These are phyloP conservation scores for Hippocampus barbouri DNA, from an alignment of 2,113 vertebrate genomes.

Conservation along the genomic window DNA sequence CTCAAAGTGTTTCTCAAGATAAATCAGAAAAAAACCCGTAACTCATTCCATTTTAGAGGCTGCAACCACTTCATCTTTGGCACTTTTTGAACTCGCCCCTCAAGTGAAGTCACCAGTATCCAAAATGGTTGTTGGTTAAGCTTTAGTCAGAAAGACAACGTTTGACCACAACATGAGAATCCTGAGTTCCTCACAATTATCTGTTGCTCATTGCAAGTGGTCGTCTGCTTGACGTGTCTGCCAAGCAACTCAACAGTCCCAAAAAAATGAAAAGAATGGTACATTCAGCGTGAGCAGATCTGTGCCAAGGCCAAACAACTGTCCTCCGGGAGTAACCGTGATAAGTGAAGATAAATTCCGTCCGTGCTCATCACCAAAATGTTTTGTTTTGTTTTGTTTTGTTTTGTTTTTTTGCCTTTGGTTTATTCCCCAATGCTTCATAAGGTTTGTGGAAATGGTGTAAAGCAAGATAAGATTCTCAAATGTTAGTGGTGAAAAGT, in stretches of 20 bases:
- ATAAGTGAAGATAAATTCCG: neutral
- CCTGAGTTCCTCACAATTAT: neutral
- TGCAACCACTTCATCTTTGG: neutral
- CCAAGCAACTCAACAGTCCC: neutral
- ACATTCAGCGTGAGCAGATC: neutral
- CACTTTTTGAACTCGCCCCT: neutral
- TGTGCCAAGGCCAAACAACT: neutral
- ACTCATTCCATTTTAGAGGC: neutral
- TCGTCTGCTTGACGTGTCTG: neutral
- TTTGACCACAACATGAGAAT: constrained; percentile 3
- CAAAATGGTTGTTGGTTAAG: neutral
- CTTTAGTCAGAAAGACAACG: neutral
- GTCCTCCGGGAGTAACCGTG: neutral
- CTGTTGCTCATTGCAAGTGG: neutral
- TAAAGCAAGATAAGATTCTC: too few relatives aligned
- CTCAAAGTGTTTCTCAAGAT: neutral
- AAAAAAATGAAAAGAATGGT: neutral
- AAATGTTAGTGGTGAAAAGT: too few relatives aligned
- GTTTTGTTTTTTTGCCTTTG: too few relatives aligned
- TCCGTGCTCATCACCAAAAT: neutral
- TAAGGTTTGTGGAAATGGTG: too few relatives aligned
- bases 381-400: too few relatives aligned
- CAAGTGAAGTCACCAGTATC: neutral
- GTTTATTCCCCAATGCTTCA: too few relatives aligned
- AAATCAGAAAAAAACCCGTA: neutral